Base-by-base conservation (phyloP, 2,797 vertebrate species). In the Buceros bicornis region DNA sequence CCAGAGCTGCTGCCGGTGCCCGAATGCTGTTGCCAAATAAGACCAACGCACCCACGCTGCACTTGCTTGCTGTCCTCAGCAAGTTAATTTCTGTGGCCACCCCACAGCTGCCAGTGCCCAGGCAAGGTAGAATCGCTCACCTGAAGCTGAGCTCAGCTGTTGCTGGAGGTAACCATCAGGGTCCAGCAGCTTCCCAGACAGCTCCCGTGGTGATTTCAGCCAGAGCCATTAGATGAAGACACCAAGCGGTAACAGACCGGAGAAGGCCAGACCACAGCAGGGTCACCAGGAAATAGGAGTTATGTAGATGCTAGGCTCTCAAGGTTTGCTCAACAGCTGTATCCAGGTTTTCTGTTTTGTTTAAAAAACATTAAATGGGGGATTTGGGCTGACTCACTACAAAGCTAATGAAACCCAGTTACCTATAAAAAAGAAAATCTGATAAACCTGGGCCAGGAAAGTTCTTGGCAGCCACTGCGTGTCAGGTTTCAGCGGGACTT, bases 381-480 rank as follows among this genome's bases (percentile, higher is more conserved):
- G 77, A 19, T 67, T 89, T 18, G 56, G 0, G 20, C 51, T 96
- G 86, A 92, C 11, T 0, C 31, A 79, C 62, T 71, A 84, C 43
- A 77, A 66, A 70, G 73, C 71, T 94, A 82, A 93, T 66, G 73
- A 89, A 84, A 95, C n/a, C 45, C 50, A 82, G 84, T 79, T 76
- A 91, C 85, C 85, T 87, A 50, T 70, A 89, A 84, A 89, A 88
- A 95, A 66, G 77, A 90, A 94, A 90, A 91, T 66, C 87, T 84
- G 93, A 95, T 94, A 93, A 95, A 79, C 64, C 77, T 64, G 45
- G 47, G 60, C 71, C 82, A 94, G 93, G 71, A 93, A 90, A 95
- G 94, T 85, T 81, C 90, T 95, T 95, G 95, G 95, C 95, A 96
- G 91, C 42, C 11, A 2, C 53, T 20, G 33, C 13, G 8, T 50